Base-by-base conservation (phyloP, 2,888 invertebrate species). In the Sphaerolaimus hirsutus region DNA sequence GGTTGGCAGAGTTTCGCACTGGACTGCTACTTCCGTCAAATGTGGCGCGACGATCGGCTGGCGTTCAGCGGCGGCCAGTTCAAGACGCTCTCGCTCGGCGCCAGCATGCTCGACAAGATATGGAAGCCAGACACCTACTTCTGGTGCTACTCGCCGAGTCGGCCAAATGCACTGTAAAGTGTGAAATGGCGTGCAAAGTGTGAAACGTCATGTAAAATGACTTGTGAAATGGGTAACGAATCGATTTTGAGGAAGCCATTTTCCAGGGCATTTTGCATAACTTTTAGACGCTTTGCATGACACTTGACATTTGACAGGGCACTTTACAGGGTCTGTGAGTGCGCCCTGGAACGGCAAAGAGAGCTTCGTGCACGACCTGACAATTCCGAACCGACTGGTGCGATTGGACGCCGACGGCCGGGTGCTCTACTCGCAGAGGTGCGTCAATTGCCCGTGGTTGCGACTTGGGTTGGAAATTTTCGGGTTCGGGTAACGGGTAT, bases 91-190 rank as follows among this genome's bases (percentile, higher is more conserved):
- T 77, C 78, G 1, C 68, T 80, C 51, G 77, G 77, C 59, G 77
- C 79, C 55, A 77, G 76, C 49, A 78, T 79, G 75, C 66, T 81
- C 61, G 82, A 86, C 64, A 74, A 81, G 58, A 84, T 89, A 58
- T 89, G 89, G 89, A 74, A 83, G 53, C 89, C 89, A 0, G 87
- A 87, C 67, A 87, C 87, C 12, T 87, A 81, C 64, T 65, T 66
- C 50, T n/a, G n/a, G n/a, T n/a, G n/a, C n/a, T n/a, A n/a, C n/a
- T n/a, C 79, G 82, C 65, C 87, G n/a, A n/a, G n/a, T n/a, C n/a
- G n/a, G n/a, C n/a, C n/a, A n/a, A n/a, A n/a, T n/a, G n/a, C n/a
- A n/a, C n/a, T n/a, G n/a, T n/a, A n/a, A n/a, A n/a, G n/a, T n/a
- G n/a, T n/a, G n/a, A n/a, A n/a, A n/a, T n/a, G n/a, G n/a, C n/a